Base-by-base conservation (phyloP, 2,888 invertebrate species). In the Megastigmus dorsalis region DNA sequence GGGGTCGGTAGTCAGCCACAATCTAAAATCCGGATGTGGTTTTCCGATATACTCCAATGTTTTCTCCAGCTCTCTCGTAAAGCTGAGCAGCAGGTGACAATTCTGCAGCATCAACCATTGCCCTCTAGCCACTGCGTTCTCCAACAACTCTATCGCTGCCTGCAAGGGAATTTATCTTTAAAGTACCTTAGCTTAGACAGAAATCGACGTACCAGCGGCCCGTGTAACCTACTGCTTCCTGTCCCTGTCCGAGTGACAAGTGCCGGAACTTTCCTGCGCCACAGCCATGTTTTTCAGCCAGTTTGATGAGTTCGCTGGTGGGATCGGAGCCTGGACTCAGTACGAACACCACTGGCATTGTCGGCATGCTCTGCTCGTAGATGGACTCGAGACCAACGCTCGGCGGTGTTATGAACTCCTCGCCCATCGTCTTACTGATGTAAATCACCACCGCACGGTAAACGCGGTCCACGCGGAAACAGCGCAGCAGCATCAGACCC, bases 311-410 rank as follows among this genome's bases (percentile, higher is more conserved):
- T 82, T 96, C 95, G 73, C 93, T 93, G 0, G 97, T 94, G 0
- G 98, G 97, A 89, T 98, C 97, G 0, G 97, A 97, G 0, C 98
- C 98, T 10, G 97, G 96, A 79, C 97, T 97, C 55, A 98, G 89
- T 78, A 98, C 95, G 85, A 98, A 98, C 79, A 97, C 94, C 2
- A 98, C 94, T 0, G 98, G 97, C 38, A 95, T 96, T 18, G 89
- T 91, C 0, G 95, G 92, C 0, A 93, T 92, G 70, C 95, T 95
- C 86, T 97, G 96, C 77, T 96, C 95, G 84, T 91, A 95, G 81
- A 97, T 95, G 82, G 92, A 91, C 78, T 95, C 93, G 81, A 96
- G 92, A 84, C 95, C 96, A 81, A 86, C 87, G 63, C 83, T 83
- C 1, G 97, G 97, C 18, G 97, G 96, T 62, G 95, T 96, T 74